Percentiles rank a stretch among this genome's conserved stretches.
Conservation (phyloP, 2,113 vertebrate genomes). For the Rhagologus leucostigma region DNA sequence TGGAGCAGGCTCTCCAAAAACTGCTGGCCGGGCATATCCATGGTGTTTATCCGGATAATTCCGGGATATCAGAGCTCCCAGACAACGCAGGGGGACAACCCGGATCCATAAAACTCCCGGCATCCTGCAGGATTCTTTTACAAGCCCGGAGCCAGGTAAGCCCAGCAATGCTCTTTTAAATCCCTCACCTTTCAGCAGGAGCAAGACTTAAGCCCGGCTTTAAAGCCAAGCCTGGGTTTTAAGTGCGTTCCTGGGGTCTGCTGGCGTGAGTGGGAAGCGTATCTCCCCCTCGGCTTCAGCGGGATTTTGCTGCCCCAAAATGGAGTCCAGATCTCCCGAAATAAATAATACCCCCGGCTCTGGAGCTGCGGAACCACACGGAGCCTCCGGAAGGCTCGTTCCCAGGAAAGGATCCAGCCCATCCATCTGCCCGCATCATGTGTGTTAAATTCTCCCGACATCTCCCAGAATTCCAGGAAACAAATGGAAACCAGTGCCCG, state of each 20-base stretch:
- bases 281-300: neutral
- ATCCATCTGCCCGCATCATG: constrained; percentile 22
- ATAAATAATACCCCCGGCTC: neutral
- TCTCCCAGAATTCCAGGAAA: constrained; percentile 19
- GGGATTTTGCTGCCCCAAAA: neutral
- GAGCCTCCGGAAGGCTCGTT: neutral
- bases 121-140: neutral
- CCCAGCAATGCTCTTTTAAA: neutral
- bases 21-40: fast-evolving
- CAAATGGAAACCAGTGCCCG: constrained; percentile 44
- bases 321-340: constrained; percentile 42
- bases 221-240: neutral
- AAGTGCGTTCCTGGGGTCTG: neutral
- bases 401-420: constrained; percentile 9
- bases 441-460: constrained; percentile 25
- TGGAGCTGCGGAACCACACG: neutral
- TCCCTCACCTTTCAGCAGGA: neutral
- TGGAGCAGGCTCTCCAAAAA: neutral
- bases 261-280: neutral
- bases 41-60: fast-evolving
- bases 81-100: neutral
- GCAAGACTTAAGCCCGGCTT: neutral
- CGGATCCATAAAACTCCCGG: neutral
- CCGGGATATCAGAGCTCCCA: neutral
- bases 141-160: neutral